Evolutionary conservation across 2,888 invertebrate species (phyloP).

Genomic region (Trissolcus japonicus): DNA sequence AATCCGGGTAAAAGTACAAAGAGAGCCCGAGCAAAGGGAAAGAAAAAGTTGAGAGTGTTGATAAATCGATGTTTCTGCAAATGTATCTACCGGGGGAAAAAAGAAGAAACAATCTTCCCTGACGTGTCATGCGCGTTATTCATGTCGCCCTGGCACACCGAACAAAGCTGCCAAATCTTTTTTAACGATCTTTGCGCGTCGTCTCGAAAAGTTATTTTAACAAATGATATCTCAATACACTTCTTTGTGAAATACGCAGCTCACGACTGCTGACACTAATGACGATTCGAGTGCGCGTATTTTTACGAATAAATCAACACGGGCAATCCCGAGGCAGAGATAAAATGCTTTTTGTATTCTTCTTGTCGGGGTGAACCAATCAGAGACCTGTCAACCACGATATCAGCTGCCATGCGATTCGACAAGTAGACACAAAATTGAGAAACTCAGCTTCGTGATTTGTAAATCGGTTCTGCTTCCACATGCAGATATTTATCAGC

Average conservation of each 20-base stretch:
- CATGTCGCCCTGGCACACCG: conserved; percentile 9
- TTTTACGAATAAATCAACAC: conserved; percentile 58
- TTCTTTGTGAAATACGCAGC: conserved; percentile 58
- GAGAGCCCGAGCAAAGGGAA: conserved; percentile 33
- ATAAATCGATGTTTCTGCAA: conserved; percentile 50
- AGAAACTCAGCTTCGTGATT: conserved; percentile 28
- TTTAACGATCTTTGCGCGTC: conserved; percentile 38
- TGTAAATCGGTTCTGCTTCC: conserved; percentile 34
- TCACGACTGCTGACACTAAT: conserved; percentile 61
- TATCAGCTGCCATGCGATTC: conserved; percentile 49
- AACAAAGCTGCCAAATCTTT: conserved; percentile 44
- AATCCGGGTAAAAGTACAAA: conserved; percentile 46
- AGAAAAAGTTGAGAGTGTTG: conserved; percentile 37
- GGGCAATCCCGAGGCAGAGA: conserved; percentile 34
- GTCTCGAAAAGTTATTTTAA: conserved; percentile 52
- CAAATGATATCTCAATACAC: conserved; percentile 54
- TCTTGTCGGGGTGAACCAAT: conserved; percentile 45
- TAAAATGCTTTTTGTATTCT: conserved; percentile 48
- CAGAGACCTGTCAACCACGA: conserved; percentile 51
- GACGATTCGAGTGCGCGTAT: conserved; percentile 50
- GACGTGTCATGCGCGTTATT: conserved; percentile 41
- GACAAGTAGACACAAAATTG: conserved; percentile 38
- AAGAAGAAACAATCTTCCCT: conserved; percentile 44
- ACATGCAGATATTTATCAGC: conserved; percentile 37
- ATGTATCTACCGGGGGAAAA: conserved; percentile 19